phyloP scores from a whole-genome alignment of 1,140 invertebrate genomes.

The Drosophila bocki region DNA sequence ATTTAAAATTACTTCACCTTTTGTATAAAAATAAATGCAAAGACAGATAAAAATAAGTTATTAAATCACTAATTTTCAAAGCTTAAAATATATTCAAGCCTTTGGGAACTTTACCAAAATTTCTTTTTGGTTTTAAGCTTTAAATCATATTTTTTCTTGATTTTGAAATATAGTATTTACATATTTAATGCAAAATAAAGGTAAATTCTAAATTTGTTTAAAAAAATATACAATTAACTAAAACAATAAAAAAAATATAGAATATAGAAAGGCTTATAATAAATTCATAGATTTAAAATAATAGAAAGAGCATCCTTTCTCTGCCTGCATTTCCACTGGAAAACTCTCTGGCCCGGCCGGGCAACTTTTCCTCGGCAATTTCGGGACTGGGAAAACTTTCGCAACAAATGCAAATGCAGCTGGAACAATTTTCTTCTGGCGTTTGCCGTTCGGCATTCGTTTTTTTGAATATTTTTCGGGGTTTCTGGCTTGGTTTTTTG shows the following conservation, averaged over 20 bases:
- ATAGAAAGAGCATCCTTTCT: neutral
- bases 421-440: slow-evolving; percentile 42
- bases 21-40: neutral
- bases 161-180: neutral
- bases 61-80: too few relatives aligned
- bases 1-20: neutral
- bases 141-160: neutral
- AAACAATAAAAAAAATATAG: too few relatives aligned
- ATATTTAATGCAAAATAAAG: neutral
- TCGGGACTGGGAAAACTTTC: slow-evolving; percentile 39
- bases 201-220: too few relatives aligned
- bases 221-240: neutral
- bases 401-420: slow-evolving; percentile 54
- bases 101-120: neutral
- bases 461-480: slow-evolving; percentile 7
- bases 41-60: too few relatives aligned
- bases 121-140: neutral
- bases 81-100: too few relatives aligned
- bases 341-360: slow-evolving; percentile 1
- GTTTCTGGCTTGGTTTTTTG: slow-evolving; percentile 12
- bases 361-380: slow-evolving; percentile 46
- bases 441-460: slow-evolving; percentile 3
- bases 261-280: too few relatives aligned
- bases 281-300: too few relatives aligned
- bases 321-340: slow-evolving; percentile 3